Evolutionary conservation across 2,888 invertebrate genomes (phyloP).

Genomic region (Molorchus minor): DNA sequence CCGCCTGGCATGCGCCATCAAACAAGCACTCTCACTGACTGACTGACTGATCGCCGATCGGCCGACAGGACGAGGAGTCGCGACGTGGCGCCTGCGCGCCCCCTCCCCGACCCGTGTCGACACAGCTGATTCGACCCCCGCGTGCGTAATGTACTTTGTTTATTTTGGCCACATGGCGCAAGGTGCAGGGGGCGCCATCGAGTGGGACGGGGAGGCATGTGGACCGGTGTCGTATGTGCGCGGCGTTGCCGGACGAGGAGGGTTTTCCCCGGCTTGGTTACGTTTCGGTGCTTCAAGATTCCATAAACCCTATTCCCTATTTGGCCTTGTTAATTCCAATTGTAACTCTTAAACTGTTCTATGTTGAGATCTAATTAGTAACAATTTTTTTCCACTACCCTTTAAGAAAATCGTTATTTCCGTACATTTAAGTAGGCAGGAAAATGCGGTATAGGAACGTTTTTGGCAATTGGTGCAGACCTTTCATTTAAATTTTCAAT

Average conservation of each 20-base stretch:
- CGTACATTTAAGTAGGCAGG: too few relatives aligned
- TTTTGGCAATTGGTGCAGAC: too few relatives aligned
- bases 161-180: conserved; percentile 65
- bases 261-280: not conserved
- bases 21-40: conserved; percentile 61
- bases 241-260: conserved; percentile 28
- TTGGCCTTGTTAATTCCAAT: too few relatives aligned
- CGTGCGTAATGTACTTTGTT: conserved; percentile 65
- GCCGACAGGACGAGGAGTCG: conserved; percentile 18
- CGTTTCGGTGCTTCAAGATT: too few relatives aligned
- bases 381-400: too few relatives aligned
- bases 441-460: too few relatives aligned
- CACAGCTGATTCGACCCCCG: conserved; percentile 63
- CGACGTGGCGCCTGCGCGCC: conserved; percentile 43
- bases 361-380: too few relatives aligned
- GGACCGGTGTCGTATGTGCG: conserved; percentile 39
- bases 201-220: conserved; percentile 45
- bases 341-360: too few relatives aligned
- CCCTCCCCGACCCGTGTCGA: conserved; percentile 47
- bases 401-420: too few relatives aligned
- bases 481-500: too few relatives aligned
- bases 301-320: too few relatives aligned
- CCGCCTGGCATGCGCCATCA: conserved; percentile 63
- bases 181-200: conserved; percentile 58
- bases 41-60: conserved; percentile 33